Base-by-base conservation (phyloP, 2,113 vertebrate genomes). In the Dicentrarchus labrax region DNA sequence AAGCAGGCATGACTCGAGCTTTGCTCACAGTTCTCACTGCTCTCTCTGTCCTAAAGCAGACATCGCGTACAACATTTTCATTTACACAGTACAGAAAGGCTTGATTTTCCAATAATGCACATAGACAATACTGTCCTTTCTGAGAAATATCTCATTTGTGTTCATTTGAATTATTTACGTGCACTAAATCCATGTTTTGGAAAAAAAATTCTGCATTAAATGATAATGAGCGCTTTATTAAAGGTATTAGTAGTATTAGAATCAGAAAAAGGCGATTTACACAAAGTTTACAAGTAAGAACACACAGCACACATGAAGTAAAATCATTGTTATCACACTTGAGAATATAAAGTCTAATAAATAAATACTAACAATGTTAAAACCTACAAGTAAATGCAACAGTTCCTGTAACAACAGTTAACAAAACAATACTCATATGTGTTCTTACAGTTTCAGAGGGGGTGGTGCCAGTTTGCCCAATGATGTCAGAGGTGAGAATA, bases 401-500 rank as follows among this genome's bases (percentile, higher is more conserved):
- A 57, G 22, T 43, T 41, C 3, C n/a, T 53, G 4, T 4, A 75
- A 56, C 19, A 57, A 51, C 41, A 77, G 22, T 64, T 8, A 45
- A 61, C 39, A 47, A 51, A 82, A 72, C 38, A 71, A 22, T 6
- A 19, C 24, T 62, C 11, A 53, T 13, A 38, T 72, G 1, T 73
- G 45, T 53, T 48, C 65, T 64, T 24, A n/a, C 13, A 47, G 50
- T 57, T 54, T 24, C 9, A 54, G 50, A 78, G 47, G 70, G 92
- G 92, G 90, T 17, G 92, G 88, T 50, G 77, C 89, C 83, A 61
- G 30, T 22, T 57, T 62, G 19, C 39, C 65, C 54, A n/a, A 15
- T 94, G 93, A 95, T 92, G 93, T 94, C 92, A 95, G 88, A 86
- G 83, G 72, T 76, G 54, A 85, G 83, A 90, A 74, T 70, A 73